Evolutionary conservation across 2,888 invertebrate species (phyloP).

Genomic region (Ichneumoninae sp.): DNA sequence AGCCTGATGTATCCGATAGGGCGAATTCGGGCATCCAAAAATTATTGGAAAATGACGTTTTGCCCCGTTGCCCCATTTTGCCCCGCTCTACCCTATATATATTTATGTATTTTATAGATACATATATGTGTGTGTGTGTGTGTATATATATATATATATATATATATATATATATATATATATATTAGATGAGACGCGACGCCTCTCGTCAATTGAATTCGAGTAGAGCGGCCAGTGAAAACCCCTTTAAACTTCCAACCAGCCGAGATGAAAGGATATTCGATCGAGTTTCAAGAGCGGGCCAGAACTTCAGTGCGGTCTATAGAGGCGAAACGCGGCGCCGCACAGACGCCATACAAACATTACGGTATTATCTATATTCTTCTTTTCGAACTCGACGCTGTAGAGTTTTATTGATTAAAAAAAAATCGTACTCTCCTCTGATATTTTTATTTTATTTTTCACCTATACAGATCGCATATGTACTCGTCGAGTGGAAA

Average conservation of each 20-base stretch:
- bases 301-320: constrained; percentile 46
- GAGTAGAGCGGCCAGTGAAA: constrained; percentile 39
- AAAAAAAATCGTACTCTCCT: background rate
- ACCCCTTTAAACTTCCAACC: constrained; percentile 58
- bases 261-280: constrained; percentile 64
- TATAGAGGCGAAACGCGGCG: constrained; percentile 53
- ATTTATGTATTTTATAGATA: background rate
- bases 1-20: no score
- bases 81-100: background rate
- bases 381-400: constrained; percentile 25
- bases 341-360: constrained; percentile 60
- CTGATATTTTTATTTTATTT: background rate
- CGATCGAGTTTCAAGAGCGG: constrained; percentile 62
- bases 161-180: background rate
- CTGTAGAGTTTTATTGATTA: constrained; percentile 29
- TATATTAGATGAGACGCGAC: background rate
- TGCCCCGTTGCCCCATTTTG: no score
- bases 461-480: background rate
- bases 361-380: constrained; percentile 48
- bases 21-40: no score
- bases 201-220: constrained; percentile 50
- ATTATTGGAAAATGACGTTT: no score
- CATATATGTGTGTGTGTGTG: no score
- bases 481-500: constrained; percentile 18
- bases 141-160: background rate